Percentiles rank a stretch among this genome's conserved stretches.
These are phyloP conservation scores for Lates calcarifer DNA, from an alignment of 2,113 vertebrate species.

Conservation along the genomic window DNA sequence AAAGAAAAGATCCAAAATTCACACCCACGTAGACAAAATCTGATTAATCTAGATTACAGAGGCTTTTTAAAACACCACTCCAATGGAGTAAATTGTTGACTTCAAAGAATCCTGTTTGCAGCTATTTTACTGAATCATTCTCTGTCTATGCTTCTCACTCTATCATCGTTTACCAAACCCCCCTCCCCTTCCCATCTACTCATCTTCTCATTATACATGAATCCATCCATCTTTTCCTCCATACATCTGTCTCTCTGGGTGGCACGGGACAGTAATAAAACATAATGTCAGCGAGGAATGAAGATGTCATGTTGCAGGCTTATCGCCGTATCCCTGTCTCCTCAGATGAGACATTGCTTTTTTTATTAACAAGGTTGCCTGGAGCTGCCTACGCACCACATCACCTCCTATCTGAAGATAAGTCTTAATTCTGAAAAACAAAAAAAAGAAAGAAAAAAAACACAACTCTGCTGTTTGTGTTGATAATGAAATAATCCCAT, in stretches of 20 bases:
- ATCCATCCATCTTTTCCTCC: conserved; percentile 8
- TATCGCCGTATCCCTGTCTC: conserved; percentile 27
- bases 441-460: conserved; percentile 25
- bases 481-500: conserved; percentile 31
- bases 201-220: not conserved
- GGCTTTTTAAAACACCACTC: not conserved
- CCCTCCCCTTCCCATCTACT: not conserved
- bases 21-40: not conserved
- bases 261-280: conserved; percentile 34
- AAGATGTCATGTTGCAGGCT: conserved; percentile 46
- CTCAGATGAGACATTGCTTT: conserved; percentile 35
- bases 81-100: not conserved
- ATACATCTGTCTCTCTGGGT: conserved; percentile 28
- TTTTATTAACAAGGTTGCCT: conserved; percentile 60
- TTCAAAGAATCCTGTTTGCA: not conserved
- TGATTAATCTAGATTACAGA: not conserved
- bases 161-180: not conserved
- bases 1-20: not conserved
- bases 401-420: conserved; percentile 29
- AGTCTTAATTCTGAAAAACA: conserved; percentile 41
- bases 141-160: not conserved
- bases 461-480: conserved; percentile 19
- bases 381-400: conserved; percentile 30
- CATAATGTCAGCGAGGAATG: conserved; percentile 49
- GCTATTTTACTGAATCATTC: too few species aligned